Conservation (phyloP, 2,888 invertebrate genomes). For the Dilophus febrilis region DNA sequence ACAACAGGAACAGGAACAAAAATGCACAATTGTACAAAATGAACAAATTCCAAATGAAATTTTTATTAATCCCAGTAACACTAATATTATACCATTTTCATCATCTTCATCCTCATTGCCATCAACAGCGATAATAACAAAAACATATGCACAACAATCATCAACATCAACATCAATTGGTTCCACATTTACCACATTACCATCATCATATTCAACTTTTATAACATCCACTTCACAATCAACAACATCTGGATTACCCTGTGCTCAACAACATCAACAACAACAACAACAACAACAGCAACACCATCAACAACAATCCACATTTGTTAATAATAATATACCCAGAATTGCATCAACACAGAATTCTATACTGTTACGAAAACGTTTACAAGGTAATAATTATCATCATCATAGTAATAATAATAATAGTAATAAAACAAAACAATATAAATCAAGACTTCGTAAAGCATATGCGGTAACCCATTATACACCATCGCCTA, state of each 20-base stretch:
- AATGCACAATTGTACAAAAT: conserved; percentile 21
- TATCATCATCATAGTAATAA: too few species aligned
- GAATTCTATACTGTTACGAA: conserved; percentile 32
- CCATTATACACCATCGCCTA: conserved; percentile 83
- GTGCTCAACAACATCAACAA: too few species aligned
- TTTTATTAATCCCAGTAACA: conserved; percentile 58
- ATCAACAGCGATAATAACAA: conserved; percentile 7
- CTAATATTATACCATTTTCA: conserved; percentile 49
- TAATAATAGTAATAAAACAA: neutral
- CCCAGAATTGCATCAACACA: conserved; percentile 14
- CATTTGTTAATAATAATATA: conserved; percentile 27
- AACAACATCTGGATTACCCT: too few species aligned
- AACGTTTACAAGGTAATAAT: conserved; percentile 26
- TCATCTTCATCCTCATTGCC: conserved; percentile 26
- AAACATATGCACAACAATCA: too few species aligned
- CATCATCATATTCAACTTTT: neutral
- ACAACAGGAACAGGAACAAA: too few species aligned
- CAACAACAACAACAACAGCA: too few species aligned
- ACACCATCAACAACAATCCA: conserved; percentile 15
- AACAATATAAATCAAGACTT: conserved; percentile 4
- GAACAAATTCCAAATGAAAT: conserved; percentile 45
- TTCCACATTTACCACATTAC: neutral
- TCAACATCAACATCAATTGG: too few species aligned
- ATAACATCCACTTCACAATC: too few species aligned
- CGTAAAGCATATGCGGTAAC: conserved; percentile 28